These are phyloP conservation scores for Martes martes DNA, from an alignment of 2,113 vertebrate genomes.

Conservation along the genomic window DNA sequence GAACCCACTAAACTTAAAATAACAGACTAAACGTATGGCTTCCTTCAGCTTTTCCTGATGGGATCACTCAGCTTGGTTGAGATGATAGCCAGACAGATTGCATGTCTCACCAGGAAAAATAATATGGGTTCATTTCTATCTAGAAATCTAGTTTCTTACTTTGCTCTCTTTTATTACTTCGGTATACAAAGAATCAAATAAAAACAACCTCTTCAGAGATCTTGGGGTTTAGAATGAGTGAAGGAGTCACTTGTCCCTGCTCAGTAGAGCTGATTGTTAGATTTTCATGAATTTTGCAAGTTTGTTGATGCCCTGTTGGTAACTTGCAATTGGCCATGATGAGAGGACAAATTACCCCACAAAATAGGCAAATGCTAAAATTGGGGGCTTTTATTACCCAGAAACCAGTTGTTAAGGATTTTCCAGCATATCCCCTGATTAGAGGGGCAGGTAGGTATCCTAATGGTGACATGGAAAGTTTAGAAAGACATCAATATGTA, in stretches of 20 bases:
- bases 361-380: background rate
- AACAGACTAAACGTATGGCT: background rate
- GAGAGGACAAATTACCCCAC: background rate
- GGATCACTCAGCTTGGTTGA: background rate
- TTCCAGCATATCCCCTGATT: background rate
- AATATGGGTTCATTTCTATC: background rate
- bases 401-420: background rate
- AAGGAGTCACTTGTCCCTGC: background rate
- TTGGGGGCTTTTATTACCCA: background rate
- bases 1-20: background rate
- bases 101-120: background rate
- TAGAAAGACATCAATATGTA: background rate
- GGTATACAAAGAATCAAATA: background rate
- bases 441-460: background rate
- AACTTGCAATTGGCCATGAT: background rate
- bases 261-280: background rate
- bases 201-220: slow-evolving; percentile 1
- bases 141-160: slow-evolving; percentile 8
- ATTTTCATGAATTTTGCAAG: slow-evolving; percentile 5
- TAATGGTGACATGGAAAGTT: background rate
- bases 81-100: background rate
- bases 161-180: slow-evolving; percentile 13
- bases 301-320: background rate
- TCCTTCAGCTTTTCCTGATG: background rate
- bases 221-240: background rate